Base-by-base conservation (phyloP, 2,113 vertebrate species). In the Dryoscopus gambensis region DNA sequence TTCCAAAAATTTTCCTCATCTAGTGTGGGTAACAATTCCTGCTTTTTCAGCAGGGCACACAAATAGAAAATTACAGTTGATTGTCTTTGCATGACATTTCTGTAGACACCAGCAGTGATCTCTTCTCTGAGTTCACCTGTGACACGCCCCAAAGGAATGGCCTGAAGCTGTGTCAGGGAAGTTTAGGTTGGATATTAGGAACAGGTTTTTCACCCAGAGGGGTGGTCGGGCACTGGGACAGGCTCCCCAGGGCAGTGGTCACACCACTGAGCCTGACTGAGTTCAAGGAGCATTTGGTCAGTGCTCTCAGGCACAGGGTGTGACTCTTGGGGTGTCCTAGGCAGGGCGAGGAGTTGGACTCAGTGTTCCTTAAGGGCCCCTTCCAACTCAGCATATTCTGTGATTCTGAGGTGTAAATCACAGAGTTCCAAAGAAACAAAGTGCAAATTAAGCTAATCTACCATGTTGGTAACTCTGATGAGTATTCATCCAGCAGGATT, bases 241-340 rank as follows among this genome's bases (percentile, higher is more conserved):
- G 57, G 21, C 27, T 68, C 63, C 18, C 8, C 22, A 37, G 73
- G 73, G 18, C 3, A 60, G 33, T 27, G 46, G 22, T 60, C 63
- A 53, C 46, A 69, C 39, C 84, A 60, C 14, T 0, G 1, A 69
- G 14, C 18, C 46, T 69, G 39, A 2, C 33, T 52, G 53, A 68
- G 15, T 0, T 37, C 55, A 44, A 20, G 4, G 3, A 24, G 46
- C 1, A 1, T 37, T 53, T 69, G 63, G 23, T 60, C 46, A 69
- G 1, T 6, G 11, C 15, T 13, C 46, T 44, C 15, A 23, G 31
- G 25, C 0, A 52, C 73, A 19, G 0, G 1, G 11, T 12, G 46
- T 31, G 46, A 60, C 39, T 53, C 39, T 7, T 13, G 46, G 10
- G 28, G 28, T 24, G 28, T 24, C 39, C 18, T 39, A 13, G 19